Conservation (phyloP, 2,888 invertebrate species). For the Zhengitettix transpicula region DNA sequence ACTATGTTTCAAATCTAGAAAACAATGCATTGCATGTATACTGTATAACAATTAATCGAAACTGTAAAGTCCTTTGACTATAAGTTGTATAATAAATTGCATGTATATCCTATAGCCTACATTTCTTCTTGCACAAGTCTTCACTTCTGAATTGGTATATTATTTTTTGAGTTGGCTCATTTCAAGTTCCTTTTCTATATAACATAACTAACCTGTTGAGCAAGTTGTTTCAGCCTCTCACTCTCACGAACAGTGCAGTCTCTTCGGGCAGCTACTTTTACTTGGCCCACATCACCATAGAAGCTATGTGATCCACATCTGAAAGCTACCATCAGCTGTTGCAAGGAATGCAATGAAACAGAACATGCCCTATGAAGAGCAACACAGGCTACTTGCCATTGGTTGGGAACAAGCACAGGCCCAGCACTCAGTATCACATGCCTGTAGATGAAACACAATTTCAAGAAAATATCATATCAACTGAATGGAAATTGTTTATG, state of each 20-base stretch:
- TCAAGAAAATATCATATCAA: too few species aligned
- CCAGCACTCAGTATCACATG: slow-evolving; percentile 64
- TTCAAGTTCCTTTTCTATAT: too few species aligned
- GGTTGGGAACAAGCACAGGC: slow-evolving; percentile 58
- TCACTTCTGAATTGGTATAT: too few species aligned
- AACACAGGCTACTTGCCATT: slow-evolving; percentile 75
- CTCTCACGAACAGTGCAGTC: slow-evolving; percentile 75
- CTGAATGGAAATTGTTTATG: too few species aligned
- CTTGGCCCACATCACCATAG: slow-evolving; percentile 81
- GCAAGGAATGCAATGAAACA: slow-evolving; percentile 72
- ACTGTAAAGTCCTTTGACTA: too few species aligned
- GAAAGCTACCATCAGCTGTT: slow-evolving; percentile 79
- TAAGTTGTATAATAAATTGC: too few species aligned
- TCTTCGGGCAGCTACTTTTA: slow-evolving; percentile 81
- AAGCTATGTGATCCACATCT: slow-evolving; percentile 85
- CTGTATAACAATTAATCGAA: too few species aligned
- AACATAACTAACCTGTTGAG: slow-evolving; percentile 56
- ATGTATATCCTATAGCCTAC: too few species aligned
- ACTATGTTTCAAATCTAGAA: too few species aligned
- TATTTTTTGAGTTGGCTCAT: too few species aligned
- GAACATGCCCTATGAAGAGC: slow-evolving; percentile 70
- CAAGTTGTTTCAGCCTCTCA: slow-evolving; percentile 68
- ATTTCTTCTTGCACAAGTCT: too few species aligned
- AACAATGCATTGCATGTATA: too few species aligned
- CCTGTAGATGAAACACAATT: slow-evolving; percentile 23